phyloP scores from a whole-genome alignment of 1,140 invertebrate genomes.

The Drosophila persimilis region DNA sequence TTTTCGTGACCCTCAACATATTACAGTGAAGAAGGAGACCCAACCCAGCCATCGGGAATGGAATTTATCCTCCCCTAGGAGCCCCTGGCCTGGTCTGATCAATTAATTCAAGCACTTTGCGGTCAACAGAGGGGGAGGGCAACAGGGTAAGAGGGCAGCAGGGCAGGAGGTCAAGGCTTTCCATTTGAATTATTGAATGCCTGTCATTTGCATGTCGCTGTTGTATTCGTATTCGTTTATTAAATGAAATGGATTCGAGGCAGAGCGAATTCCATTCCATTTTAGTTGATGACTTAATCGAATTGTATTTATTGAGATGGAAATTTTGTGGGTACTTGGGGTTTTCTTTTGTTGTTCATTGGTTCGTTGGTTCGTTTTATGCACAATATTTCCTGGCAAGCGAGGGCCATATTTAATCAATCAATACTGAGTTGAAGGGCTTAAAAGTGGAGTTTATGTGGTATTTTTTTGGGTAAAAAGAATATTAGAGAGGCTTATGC shows the following conservation, averaged over 20 bases:
- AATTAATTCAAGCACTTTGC: constrained; percentile 66
- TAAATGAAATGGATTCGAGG: constrained; percentile 43
- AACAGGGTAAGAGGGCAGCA: background rate
- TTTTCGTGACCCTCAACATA: constrained; percentile 1
- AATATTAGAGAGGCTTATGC: too few species aligned
- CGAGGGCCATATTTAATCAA: too few species aligned
- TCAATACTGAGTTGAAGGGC: too few species aligned
- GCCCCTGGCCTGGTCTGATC: constrained; percentile 26
- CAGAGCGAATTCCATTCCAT: constrained; percentile 34
- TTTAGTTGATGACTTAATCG: constrained; percentile 23
- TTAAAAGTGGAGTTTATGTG: too few species aligned
- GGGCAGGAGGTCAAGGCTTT: constrained; percentile 16
- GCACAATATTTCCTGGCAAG: background rate
- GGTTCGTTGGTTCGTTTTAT: background rate
- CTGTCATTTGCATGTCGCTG: constrained; percentile 66
- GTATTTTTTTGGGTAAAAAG: too few species aligned
- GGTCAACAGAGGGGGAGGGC: background rate
- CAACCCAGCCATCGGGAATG: constrained; percentile 4
- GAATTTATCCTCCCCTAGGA: constrained; percentile 44
- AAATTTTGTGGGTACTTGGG: constrained; percentile 18
- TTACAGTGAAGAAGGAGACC: too few species aligned
- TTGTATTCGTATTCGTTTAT: constrained; percentile 35
- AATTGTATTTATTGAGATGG: constrained; percentile 29
- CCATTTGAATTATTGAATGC: constrained; percentile 32
- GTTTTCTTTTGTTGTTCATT: background rate